Evolutionary conservation across 2,888 invertebrate species (phyloP).

Genomic region (Apocheima hispidaria): DNA sequence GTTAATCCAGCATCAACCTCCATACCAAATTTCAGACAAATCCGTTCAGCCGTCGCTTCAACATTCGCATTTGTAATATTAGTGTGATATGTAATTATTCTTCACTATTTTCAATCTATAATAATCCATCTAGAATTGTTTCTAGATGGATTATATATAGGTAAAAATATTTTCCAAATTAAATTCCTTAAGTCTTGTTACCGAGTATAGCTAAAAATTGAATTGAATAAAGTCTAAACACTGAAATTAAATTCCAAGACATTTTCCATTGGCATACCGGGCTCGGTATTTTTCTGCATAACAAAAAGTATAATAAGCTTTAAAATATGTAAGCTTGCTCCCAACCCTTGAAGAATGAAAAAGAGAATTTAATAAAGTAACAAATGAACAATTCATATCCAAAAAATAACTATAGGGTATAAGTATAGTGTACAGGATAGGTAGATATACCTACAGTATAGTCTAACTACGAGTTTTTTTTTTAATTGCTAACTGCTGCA

Average conservation of each 20-base stretch:
- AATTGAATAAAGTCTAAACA: slow-evolving; percentile 38
- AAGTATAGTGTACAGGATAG: no score
- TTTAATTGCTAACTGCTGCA: no score
- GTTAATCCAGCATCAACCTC: no score
- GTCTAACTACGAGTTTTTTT: no score
- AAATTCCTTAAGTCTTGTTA: slow-evolving; percentile 5
- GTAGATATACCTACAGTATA: no score
- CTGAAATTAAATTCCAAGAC: slow-evolving; percentile 72
- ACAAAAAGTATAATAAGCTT: slow-evolving; percentile 46
- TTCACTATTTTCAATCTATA: no score
- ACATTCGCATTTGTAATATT: no score
- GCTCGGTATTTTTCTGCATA: slow-evolving; percentile 55
- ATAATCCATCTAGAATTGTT: no score
- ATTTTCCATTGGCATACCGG: slow-evolving; percentile 51
- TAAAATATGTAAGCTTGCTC: slow-evolving; percentile 47
- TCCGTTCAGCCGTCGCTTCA: no score
- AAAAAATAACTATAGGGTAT: neutral
- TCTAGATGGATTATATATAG: neutral
- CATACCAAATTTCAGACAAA: no score
- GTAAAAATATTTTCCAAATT: neutral
- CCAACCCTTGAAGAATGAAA: slow-evolving; percentile 32
- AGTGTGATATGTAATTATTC: no score
- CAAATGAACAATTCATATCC: neutral
- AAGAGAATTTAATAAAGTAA: slow-evolving; percentile 56
- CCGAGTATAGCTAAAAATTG: slow-evolving; percentile 3